Evolutionary conservation across 2,113 vertebrate genomes (phyloP), one percentile per base, ranked within the genome.

Genomic region (Coturnix japonica): DNA sequence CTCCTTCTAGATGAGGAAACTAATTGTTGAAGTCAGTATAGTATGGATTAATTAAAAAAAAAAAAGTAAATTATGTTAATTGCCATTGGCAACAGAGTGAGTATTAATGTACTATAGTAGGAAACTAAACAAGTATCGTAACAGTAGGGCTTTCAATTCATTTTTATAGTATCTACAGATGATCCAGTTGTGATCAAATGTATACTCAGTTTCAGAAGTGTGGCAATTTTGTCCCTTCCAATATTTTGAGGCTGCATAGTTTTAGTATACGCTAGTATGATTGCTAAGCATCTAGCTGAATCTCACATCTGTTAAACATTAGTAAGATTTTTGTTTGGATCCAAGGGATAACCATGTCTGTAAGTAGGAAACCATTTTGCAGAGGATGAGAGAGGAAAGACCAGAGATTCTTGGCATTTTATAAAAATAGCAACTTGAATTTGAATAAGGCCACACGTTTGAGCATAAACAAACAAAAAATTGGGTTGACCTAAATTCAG

Each of bases 331-430:
- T 79, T 82, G 67, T 70, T 88, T 95, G 94, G 44, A 57, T 90
- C 41, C 89, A 91, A 91, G 70, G 73, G 65, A 93, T 70, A 93
- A 33, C 56, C 47, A 60, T 80, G 73, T 81, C 54, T 95, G 73
- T 78, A 94, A 96, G 91, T 35, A 93, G 87, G 72, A 88, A 89
- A 96, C 88, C 41, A 67, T 97, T 97, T 94, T 87, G 81, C 5
- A 12, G 85, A 82, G 84, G 51, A 90, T 78, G 54, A 37, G 77
- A 89, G 93, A 94, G 77, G 91, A 95, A 95, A 94, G 87, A 94
- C 74, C 87, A 94, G 93, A 95, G 92, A 93, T 96, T 95, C 93
- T 90, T 16, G 70, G 49, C 56, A 28, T 93, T 97, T 94, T 93
- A 91, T 95, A 95, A 90, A 97, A 93, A 88, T 89, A 95, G 75